A percentile compares a stretch with the other conserved stretches of the same genome.
Conservation (phyloP, 2,113 vertebrate genomes). For the Hemichromis elongatus region DNA sequence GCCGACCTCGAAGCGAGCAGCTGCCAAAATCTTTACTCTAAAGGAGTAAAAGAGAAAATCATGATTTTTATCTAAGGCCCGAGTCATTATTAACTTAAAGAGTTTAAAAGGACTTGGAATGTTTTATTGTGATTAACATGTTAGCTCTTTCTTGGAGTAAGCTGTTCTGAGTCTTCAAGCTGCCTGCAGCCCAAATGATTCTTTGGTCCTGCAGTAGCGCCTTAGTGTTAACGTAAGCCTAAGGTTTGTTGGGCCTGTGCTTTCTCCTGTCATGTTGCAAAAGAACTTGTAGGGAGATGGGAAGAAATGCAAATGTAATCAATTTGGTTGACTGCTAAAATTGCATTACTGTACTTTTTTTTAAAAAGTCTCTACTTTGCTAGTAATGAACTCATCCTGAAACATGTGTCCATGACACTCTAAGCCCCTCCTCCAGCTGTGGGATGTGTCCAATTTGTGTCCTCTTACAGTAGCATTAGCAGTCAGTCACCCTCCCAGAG, state of each 20-base stretch:
- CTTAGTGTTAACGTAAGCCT: not conserved
- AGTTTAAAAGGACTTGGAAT: not conserved
- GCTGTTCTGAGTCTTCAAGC: not conserved
- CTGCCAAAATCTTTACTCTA: not conserved
- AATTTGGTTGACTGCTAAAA: not conserved
- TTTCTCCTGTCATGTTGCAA: not conserved
- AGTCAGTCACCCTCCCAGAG: not conserved
- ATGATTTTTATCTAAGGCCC: not conserved
- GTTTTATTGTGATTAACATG: not conserved
- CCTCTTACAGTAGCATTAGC: constrained; percentile 18
- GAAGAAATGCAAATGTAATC: not conserved
- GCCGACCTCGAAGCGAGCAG: not conserved
- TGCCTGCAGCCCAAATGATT: not conserved
- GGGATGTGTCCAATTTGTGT: constrained; percentile 22
- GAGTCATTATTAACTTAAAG: not conserved
- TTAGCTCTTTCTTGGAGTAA: not conserved
- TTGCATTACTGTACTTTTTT: not conserved
- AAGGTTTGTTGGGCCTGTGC: not conserved
- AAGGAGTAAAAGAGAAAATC: not conserved
- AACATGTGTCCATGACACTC: not conserved
- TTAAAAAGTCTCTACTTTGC: not conserved
- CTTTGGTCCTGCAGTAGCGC: not conserved
- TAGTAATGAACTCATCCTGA: not conserved
- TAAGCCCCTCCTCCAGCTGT: not conserved
- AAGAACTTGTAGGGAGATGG: not conserved